These are phyloP conservation scores for Eudasyphora cyanicolor DNA, from an alignment of 2,888 invertebrate genomes.

Conservation along the genomic window DNA sequence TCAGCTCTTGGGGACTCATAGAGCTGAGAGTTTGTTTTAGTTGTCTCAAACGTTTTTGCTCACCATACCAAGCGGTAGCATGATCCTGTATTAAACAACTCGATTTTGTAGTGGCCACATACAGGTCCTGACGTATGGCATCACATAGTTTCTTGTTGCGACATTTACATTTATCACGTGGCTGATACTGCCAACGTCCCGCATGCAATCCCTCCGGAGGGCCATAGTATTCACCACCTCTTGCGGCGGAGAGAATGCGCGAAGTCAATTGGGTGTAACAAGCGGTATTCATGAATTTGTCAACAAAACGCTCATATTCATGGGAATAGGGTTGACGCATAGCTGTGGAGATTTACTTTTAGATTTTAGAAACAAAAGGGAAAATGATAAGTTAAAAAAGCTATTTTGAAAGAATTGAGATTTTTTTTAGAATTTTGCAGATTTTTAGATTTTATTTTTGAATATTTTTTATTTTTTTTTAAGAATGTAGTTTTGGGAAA, in stretches of 20 bases:
- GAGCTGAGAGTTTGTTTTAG: background rate
- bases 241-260: conserved; percentile 43
- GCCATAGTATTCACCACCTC: conserved; percentile 39
- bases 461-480: too few species aligned
- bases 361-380: too few species aligned
- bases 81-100: conserved; percentile 59
- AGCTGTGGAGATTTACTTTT: too few species aligned
- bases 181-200: conserved; percentile 7
- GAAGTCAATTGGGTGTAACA: conserved; percentile 52
- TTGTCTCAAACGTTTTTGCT: conserved; percentile 37
- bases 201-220: background rate
- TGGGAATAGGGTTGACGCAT: conserved; percentile 38
- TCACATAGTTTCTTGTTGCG: conserved; percentile 8
- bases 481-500: too few species aligned
- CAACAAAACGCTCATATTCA: background rate
- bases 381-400: background rate
- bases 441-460: too few species aligned
- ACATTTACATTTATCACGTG: background rate
- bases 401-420: background rate
- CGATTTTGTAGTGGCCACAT: conserved; percentile 54
- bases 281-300: conserved; percentile 51
- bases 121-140: conserved; percentile 32
- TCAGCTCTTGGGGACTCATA: background rate
- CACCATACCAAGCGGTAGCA: conserved; percentile 60
- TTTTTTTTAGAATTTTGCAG: background rate